A percentile compares a stretch with the other conserved stretches of the same genome.
Evolutionary conservation across 2,888 invertebrate genomes (phyloP).

Genomic region (Rugalucina vietnamica): DNA sequence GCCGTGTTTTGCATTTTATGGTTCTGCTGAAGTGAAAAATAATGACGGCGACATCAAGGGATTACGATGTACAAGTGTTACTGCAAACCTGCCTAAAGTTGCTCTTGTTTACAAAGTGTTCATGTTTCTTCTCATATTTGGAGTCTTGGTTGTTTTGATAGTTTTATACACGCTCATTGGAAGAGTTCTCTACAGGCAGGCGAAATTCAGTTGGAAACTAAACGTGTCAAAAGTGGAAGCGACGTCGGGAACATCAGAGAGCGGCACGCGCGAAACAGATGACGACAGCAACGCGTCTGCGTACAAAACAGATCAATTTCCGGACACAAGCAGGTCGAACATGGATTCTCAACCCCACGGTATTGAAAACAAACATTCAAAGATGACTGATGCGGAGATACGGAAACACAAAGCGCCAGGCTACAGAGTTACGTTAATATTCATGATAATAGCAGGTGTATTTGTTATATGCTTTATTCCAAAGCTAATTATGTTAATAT

Average conservation of each 20-base stretch:
- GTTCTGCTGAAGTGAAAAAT: neutral
- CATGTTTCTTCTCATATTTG: neutral
- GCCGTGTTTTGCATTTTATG: slow-evolving; percentile 7
- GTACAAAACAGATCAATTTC: neutral
- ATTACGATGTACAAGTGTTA: slow-evolving; percentile 1
- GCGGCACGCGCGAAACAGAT: neutral
- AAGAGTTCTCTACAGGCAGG: neutral
- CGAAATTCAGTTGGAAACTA: neutral
- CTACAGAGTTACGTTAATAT: neutral
- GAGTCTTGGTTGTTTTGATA: neutral
- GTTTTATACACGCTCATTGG: neutral
- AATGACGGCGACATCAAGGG: neutral
- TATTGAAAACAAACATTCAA: neutral
- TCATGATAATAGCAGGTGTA: slow-evolving; percentile 2
- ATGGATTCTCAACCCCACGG: too few species aligned
- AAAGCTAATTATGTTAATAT: neutral
- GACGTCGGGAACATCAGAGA: neutral
- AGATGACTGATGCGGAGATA: neutral
- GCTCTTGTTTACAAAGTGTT: neutral
- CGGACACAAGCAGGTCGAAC: too few species aligned
- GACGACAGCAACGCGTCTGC: neutral
- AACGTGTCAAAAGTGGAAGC: neutral
- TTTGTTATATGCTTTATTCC: slow-evolving; percentile 6
- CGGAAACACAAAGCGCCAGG: neutral
- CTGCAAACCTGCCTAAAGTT: neutral